phyloP scores from a whole-genome alignment of 2,888 invertebrate species.

The Hyppa rectilinea region DNA sequence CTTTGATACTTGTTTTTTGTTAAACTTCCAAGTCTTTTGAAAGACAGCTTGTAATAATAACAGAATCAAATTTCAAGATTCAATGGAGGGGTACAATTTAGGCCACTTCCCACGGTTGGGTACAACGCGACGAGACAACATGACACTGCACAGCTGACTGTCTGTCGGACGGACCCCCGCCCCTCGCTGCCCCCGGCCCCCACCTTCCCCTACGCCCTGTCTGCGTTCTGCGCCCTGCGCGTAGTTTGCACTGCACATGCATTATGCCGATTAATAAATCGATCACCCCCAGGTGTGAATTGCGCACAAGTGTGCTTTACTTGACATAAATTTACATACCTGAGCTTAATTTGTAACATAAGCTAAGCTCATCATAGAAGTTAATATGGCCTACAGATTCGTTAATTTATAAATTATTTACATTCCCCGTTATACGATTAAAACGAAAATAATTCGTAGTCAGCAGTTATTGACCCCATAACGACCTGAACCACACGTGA shows the following conservation, averaged over 20 bases:
- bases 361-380: not conserved
- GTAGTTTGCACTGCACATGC: slow-evolving; percentile 77
- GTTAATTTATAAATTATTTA: slow-evolving; percentile 30
- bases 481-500: slow-evolving; percentile 89
- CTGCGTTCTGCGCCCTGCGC: slow-evolving; percentile 78
- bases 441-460: slow-evolving; percentile 74
- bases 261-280: slow-evolving; percentile 53
- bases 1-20: not conserved
- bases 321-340: slow-evolving; percentile 21
- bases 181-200: slow-evolving; percentile 72
- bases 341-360: slow-evolving; percentile 31
- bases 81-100: slow-evolving; percentile 82
- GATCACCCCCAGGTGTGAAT: slow-evolving; percentile 57
- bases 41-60: slow-evolving; percentile 27
- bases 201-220: slow-evolving; percentile 70
- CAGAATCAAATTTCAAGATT: slow-evolving; percentile 66
- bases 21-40: not conserved
- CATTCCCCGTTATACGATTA: slow-evolving; percentile 32
- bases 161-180: slow-evolving; percentile 82
- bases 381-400: not conserved
- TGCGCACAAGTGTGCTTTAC: slow-evolving; percentile 52
- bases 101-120: slow-evolving; percentile 86
- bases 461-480: slow-evolving; percentile 89
- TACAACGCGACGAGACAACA: slow-evolving; percentile 78
- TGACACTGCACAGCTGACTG: slow-evolving; percentile 90